phyloP scores from a whole-genome alignment of 2,888 invertebrate species.

The Pyralis farinalis region DNA sequence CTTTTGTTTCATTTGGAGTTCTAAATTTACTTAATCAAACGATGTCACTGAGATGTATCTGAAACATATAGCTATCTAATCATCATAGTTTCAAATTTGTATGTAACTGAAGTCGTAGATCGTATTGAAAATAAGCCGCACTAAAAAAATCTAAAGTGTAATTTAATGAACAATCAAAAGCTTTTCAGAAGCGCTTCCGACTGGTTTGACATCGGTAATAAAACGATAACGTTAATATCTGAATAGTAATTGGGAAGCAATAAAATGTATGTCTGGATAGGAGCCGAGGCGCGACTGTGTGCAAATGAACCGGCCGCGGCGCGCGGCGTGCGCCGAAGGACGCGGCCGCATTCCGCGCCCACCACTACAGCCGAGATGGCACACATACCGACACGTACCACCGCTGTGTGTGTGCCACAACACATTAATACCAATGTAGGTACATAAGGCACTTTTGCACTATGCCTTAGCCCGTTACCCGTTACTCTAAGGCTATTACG shows the following conservation, averaged over 20 bases:
- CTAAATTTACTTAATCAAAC: too few species aligned
- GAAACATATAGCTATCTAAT: too few species aligned
- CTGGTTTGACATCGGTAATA: slow-evolving; percentile 16
- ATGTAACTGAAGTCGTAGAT: too few species aligned
- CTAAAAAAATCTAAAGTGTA: too few species aligned
- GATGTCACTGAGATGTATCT: too few species aligned
- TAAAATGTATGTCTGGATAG: slow-evolving; percentile 40
- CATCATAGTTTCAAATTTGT: too few species aligned
- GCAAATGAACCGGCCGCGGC: slow-evolving; percentile 67
- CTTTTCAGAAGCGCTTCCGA: slow-evolving; percentile 2
- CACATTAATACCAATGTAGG: slow-evolving; percentile 51
- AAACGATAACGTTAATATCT: slow-evolving; percentile 36
- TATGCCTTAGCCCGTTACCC: slow-evolving; percentile 36
- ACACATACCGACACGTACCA: slow-evolving; percentile 64
- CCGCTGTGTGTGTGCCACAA: slow-evolving; percentile 40
- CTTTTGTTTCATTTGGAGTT: too few species aligned
- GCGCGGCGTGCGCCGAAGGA: slow-evolving; percentile 69
- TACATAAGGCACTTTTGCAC: slow-evolving; percentile 59
- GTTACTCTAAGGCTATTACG: slow-evolving; percentile 51
- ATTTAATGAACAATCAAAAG: too few species aligned
- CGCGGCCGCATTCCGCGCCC: slow-evolving; percentile 76
- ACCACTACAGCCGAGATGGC: slow-evolving; percentile 63
- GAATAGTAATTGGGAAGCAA: slow-evolving; percentile 63
- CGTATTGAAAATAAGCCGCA: too few species aligned
- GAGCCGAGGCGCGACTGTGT: slow-evolving; percentile 59